phyloP scores from a whole-genome alignment of 1,140 invertebrate genomes.

The Lasioglossum albipes region DNA sequence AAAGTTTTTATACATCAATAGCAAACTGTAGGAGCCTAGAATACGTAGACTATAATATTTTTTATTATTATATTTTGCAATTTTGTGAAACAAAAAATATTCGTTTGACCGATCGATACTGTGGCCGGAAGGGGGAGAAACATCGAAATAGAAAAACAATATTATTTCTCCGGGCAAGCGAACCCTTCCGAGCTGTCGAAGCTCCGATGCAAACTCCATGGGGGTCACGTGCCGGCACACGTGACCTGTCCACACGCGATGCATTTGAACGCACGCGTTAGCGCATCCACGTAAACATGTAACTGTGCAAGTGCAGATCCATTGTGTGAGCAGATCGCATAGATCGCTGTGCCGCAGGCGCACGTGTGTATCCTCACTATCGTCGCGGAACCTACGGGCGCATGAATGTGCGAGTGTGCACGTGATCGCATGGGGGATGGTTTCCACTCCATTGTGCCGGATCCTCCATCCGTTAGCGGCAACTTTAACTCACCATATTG shows the following conservation, averaged over 20 bases:
- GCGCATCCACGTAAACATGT: slow-evolving; percentile 44
- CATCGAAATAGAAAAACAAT: slow-evolving; percentile 67
- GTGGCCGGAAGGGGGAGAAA: neutral
- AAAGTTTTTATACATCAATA: too few relatives aligned
- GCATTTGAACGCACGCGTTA: slow-evolving; percentile 30
- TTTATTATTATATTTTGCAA: neutral
- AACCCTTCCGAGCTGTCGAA: slow-evolving; percentile 62
- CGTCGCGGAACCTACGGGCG: slow-evolving; percentile 6
- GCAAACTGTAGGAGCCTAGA: too few relatives aligned
- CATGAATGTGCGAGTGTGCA: slow-evolving; percentile 12
- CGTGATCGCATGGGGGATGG: slow-evolving; percentile 27
- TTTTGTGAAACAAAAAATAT: neutral
- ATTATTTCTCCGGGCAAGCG: slow-evolving; percentile 58
- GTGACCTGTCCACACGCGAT: slow-evolving; percentile 59
- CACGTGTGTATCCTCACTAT: slow-evolving; percentile 25
- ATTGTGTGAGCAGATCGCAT: slow-evolving; percentile 18
- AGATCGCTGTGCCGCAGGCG: slow-evolving; percentile 19
- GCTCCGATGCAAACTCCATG: slow-evolving; percentile 34
- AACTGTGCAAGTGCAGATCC: slow-evolving; percentile 31
- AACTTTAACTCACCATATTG: slow-evolving; percentile 71
- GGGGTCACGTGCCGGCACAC: slow-evolving; percentile 69
- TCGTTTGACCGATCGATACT: neutral
- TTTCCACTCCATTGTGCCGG: slow-evolving; percentile 54
- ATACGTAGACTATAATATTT: too few relatives aligned
- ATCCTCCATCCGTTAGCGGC: slow-evolving; percentile 46